These are phyloP conservation scores for Drosophila repletoides DNA, from an alignment of 1,140 invertebrate species.

Conservation along the genomic window DNA sequence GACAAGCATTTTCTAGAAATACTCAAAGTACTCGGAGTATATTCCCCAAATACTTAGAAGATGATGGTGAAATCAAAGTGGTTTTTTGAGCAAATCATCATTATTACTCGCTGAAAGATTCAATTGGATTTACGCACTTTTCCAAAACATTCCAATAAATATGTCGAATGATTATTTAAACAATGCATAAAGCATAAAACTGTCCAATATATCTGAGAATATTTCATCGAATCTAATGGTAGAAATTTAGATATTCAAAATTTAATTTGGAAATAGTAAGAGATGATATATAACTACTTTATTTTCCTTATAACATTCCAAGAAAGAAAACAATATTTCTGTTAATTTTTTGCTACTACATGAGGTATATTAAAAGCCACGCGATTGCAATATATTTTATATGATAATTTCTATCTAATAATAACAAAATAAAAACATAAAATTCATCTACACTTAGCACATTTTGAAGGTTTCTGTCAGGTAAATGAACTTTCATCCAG, in stretches of 20 bases:
- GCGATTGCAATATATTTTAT: no score
- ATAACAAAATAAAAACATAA: background rate
- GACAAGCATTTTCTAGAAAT: conserved; percentile 41
- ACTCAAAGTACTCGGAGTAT: background rate
- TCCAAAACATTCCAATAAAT: conserved; percentile 26
- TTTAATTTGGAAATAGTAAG: no score
- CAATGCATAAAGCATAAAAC: conserved; percentile 25
- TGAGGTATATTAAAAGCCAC: no score
- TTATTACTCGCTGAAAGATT: conserved; percentile 17
- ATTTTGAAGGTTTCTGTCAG: conserved; percentile 45
- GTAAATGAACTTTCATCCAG: conserved; percentile 61
- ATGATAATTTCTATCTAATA: background rate
- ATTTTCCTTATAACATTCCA: no score
- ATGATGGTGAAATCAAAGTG: conserved; percentile 43
- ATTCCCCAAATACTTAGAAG: background rate
- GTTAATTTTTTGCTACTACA: no score
- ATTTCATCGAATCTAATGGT: background rate
- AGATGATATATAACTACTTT: no score
- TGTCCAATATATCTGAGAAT: background rate
- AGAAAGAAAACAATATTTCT: no score
- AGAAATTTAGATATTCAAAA: background rate
- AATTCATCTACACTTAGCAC: background rate
- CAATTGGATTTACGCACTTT: background rate
- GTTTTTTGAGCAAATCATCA: conserved; percentile 10
- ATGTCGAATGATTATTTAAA: conserved; percentile 27